phyloP scores from a whole-genome alignment of 2,797 vertebrate species.

The Diceros bicornis region DNA sequence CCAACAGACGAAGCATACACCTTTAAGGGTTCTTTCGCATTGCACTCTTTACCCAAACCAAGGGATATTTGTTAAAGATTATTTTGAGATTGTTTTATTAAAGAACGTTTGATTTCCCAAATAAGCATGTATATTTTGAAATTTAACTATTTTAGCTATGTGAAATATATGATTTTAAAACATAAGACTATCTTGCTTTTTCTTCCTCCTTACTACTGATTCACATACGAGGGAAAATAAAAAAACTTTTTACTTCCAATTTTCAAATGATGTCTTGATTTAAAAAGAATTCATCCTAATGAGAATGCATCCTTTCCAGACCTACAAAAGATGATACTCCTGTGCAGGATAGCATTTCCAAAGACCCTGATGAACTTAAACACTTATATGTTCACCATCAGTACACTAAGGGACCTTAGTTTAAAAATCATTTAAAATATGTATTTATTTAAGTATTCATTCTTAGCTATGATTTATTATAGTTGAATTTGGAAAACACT shows the following conservation, averaged over 20 bases:
- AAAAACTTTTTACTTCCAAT: constrained; percentile 40
- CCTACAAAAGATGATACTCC: not conserved
- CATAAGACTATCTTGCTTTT: constrained; percentile 24
- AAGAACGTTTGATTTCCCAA: constrained; percentile 57
- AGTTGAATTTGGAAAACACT: constrained; percentile 67
- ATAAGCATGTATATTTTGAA: constrained; percentile 37
- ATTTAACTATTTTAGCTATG: constrained; percentile 54
- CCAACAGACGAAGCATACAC: not conserved
- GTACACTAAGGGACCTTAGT: constrained; percentile 56
- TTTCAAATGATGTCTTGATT: constrained; percentile 62
- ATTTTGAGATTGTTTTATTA: constrained; percentile 27
- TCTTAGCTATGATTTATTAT: constrained; percentile 66
- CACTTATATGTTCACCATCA: constrained; percentile 48
- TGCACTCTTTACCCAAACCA: constrained; percentile 27
- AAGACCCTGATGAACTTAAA: constrained; percentile 69
- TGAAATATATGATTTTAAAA: not conserved
- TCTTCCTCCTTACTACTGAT: constrained; percentile 11
- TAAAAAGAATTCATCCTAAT: constrained; percentile 37
- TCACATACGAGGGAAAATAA: constrained; percentile 31
- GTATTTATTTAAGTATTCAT: constrained; percentile 62
- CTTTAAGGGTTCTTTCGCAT: not conserved
- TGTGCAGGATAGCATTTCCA: constrained; percentile 26
- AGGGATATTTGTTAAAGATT: constrained; percentile 16
- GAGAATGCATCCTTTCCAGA: constrained; percentile 32
- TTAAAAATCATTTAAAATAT: constrained; percentile 70